Conservation (phyloP, 2,113 vertebrate species). For the Corvus hawaiiensis region DNA sequence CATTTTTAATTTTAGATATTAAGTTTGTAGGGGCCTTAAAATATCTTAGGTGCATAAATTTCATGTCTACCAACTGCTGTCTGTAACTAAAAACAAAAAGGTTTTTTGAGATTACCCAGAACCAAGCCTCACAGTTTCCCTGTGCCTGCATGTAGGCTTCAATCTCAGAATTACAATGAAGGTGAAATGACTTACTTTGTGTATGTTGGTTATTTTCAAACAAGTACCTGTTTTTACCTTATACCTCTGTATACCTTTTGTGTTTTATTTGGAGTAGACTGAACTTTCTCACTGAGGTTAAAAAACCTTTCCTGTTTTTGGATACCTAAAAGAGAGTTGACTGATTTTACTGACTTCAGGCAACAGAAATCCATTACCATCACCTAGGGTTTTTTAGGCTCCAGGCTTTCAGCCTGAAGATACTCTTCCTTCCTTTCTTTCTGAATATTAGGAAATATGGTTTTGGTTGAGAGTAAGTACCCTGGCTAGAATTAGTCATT, state of each 20-base stretch:
- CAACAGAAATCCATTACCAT: not conserved
- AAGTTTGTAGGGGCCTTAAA: not conserved
- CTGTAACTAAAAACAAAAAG: not conserved
- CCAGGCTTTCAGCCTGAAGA: not conserved
- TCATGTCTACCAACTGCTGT: not conserved
- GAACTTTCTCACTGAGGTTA: not conserved
- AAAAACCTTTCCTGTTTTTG: not conserved
- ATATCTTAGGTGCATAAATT: not conserved
- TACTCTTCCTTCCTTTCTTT: not conserved
- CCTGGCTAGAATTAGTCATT: not conserved
- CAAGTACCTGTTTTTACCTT: not conserved
- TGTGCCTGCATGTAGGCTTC: not conserved
- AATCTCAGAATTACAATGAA: not conserved
- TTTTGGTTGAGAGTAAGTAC: not conserved
- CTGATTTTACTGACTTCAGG: not conserved
- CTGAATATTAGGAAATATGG: not conserved
- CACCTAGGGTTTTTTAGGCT: not conserved
- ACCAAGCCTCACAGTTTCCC: not conserved
- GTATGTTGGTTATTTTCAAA: not conserved
- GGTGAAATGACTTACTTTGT: not conserved
- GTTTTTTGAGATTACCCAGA: not conserved
- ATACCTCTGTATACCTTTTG: not conserved
- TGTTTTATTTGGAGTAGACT: not conserved
- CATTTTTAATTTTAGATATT: not conserved
- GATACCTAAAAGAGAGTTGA: not conserved